Conservation (phyloP, 2,888 invertebrate genomes). For the Choreutis nemorana region DNA sequence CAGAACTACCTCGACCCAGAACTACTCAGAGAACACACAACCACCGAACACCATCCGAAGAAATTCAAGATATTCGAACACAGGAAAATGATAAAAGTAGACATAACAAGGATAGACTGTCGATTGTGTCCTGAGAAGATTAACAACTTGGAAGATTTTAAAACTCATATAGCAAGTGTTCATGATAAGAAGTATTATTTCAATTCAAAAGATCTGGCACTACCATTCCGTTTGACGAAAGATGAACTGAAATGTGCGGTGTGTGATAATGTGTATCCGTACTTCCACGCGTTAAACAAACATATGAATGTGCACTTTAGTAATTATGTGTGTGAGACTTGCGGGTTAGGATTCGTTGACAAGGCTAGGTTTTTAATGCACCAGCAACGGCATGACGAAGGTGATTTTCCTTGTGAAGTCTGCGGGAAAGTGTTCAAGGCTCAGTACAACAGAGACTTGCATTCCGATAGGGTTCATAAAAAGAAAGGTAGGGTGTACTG, state of each 20-base stretch:
- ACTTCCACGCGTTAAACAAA: slow-evolving; percentile 49
- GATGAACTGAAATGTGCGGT: slow-evolving; percentile 37
- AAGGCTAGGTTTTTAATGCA: slow-evolving; percentile 43
- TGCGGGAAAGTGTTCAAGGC: slow-evolving; percentile 50
- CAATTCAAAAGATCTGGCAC: slow-evolving; percentile 32
- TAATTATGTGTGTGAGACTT: slow-evolving; percentile 50
- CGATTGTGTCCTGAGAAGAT: slow-evolving; percentile 32
- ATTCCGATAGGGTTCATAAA: slow-evolving; percentile 37
- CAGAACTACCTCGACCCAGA: slow-evolving; percentile 28
- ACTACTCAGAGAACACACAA: slow-evolving; percentile 26
- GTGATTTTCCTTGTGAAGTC: slow-evolving; percentile 39
- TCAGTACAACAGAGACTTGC: slow-evolving; percentile 30
- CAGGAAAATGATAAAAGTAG: slow-evolving; percentile 50
- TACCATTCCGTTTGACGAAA: slow-evolving; percentile 35
- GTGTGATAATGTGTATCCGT: slow-evolving; percentile 32
- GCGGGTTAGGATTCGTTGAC: slow-evolving; percentile 40
- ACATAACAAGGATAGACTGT: slow-evolving; percentile 44
- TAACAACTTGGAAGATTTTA: slow-evolving; percentile 33
- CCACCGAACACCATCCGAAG: slow-evolving; percentile 26
- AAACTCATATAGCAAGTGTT: slow-evolving; percentile 25
- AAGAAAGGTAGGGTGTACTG: slow-evolving; percentile 47
- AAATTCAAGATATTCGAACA: slow-evolving; percentile 45
- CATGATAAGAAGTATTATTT: slow-evolving; percentile 44
- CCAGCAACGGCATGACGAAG: slow-evolving; percentile 40
- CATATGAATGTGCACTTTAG: slow-evolving; percentile 55